phyloP scores from a whole-genome alignment of 2,888 invertebrate species.

The Tenthredo distinguenda region DNA sequence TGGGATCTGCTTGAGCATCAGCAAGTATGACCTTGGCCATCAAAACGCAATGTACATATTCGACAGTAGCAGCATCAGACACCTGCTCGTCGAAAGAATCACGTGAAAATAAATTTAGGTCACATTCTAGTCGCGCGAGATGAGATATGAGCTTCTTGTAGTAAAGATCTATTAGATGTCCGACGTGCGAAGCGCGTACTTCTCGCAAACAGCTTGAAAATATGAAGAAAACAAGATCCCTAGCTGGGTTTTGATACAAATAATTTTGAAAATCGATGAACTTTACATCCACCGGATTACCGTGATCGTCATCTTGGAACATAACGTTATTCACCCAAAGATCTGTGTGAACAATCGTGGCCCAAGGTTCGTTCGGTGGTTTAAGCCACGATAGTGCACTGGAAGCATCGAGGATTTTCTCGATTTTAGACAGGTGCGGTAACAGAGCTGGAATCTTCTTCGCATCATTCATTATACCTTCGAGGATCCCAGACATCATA shows the following conservation, averaged over 20 bases:
- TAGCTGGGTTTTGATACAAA: slow-evolving; percentile 78
- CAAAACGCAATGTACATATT: slow-evolving; percentile 68
- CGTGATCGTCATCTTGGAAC: slow-evolving; percentile 77
- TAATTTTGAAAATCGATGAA: slow-evolving; percentile 83
- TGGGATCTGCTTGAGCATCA: slow-evolving; percentile 81
- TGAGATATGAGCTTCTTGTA: slow-evolving; percentile 78
- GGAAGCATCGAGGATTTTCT: not conserved
- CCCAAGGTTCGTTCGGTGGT: slow-evolving; percentile 77
- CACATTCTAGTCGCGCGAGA: slow-evolving; percentile 76
- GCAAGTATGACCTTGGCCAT: slow-evolving; percentile 72
- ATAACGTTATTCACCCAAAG: slow-evolving; percentile 84
- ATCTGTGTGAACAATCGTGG: slow-evolving; percentile 81
- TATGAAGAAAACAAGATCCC: slow-evolving; percentile 82
- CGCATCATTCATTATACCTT: not conserved
- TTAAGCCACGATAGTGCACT: slow-evolving; percentile 47
- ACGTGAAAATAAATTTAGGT: slow-evolving; percentile 66
- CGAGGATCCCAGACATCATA: not conserved
- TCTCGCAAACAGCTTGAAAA: slow-evolving; percentile 79
- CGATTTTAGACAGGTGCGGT: not conserved
- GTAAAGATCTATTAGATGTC: slow-evolving; percentile 80
- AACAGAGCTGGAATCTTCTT: slow-evolving; percentile 6
- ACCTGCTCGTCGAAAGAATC: slow-evolving; percentile 65
- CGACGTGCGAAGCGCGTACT: slow-evolving; percentile 77
- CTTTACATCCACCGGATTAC: slow-evolving; percentile 78
- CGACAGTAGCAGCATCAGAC: slow-evolving; percentile 61